Evolutionary conservation across 2,797 vertebrate genomes (phyloP).

Genomic region (Hirundo rustica): DNA sequence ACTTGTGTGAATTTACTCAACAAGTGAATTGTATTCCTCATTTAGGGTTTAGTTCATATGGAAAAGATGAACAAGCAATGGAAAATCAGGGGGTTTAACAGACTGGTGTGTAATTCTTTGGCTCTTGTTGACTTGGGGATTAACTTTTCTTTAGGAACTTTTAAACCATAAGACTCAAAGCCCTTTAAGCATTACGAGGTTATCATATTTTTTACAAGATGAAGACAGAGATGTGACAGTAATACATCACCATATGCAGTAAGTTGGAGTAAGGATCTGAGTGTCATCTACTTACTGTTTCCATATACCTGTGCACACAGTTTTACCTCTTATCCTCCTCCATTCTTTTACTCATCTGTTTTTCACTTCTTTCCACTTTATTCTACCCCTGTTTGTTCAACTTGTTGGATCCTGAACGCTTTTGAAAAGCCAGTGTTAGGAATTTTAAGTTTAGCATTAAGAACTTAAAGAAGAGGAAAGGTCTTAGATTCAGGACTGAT

Average conservation of each 20-base stretch:
- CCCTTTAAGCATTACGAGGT: neutral
- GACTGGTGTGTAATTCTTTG: neutral
- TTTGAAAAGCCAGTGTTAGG: neutral
- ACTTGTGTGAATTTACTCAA: neutral
- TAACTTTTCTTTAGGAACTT: neutral
- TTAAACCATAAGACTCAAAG: neutral
- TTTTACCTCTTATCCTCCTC: neutral
- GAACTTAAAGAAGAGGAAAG: neutral
- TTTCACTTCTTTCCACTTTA: neutral
- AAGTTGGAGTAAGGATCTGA: neutral
- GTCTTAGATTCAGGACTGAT: neutral
- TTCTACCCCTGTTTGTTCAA: neutral
- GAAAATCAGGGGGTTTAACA: neutral
- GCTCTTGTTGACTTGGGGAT: neutral
- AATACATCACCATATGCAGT: accelerated
- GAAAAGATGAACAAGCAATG: neutral
- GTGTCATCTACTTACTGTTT: neutral
- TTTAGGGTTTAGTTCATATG: neutral
- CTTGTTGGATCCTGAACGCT: neutral
- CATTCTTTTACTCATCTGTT: neutral
- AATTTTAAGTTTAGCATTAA: neutral
- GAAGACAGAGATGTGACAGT: neutral
- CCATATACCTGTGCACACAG: neutral
- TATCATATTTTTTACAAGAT: neutral
- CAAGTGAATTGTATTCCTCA: neutral